Base-by-base conservation (phyloP, 2,113 vertebrate genomes). In the Hemicordylus capensis region DNA sequence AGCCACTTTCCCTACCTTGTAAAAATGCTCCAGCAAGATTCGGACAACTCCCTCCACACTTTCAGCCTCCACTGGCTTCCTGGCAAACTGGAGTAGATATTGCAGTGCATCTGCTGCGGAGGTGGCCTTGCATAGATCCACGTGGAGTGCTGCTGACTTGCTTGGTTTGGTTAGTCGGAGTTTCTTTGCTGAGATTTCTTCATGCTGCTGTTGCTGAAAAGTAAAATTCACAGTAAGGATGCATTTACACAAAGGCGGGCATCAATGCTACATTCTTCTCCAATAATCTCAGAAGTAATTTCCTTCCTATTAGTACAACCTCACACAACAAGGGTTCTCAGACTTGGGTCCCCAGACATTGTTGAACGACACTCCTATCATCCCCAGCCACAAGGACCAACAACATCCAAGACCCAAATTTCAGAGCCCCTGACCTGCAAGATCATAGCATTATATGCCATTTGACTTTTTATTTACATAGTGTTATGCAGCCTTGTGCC, bases 21-120 rank as follows among this genome's bases (percentile, higher is more conserved):
- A 99, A 92, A 99, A 99, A 87, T 99, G 98, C 89, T 99, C 98
- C 86, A 99, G 90, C 61, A 99, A 96, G 93, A 99, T 99, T 66
- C 98, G 93, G 81, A 98, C 95, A 6, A 99, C 98, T 0, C 98
- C 98, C 85, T 99, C 99, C 88, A 99, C 98, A 0, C 99, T 99
- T 91, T 99, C 99, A 2, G 96, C 97, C 93, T 99, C 99, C 19
- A 99, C 98, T 0, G 98, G 98, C 80, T 98, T 98, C 77, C 98
- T 96, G 51, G 99, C 97, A 15, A 99, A 99, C 69, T 98, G 98
- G 2, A 99, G 97, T 14, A 99, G 97, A 87, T 98, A 98, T 94
- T 99, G 98, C 87, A 99, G 93, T 11, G 98, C 98, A 1, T 99
- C 99, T 0, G 98, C 98, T 0, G 98, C 96, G 0, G 96, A 98